These are phyloP conservation scores for Leptatherina wallacei DNA, from an alignment of 2,797 vertebrate genomes.

Conservation along the genomic window DNA sequence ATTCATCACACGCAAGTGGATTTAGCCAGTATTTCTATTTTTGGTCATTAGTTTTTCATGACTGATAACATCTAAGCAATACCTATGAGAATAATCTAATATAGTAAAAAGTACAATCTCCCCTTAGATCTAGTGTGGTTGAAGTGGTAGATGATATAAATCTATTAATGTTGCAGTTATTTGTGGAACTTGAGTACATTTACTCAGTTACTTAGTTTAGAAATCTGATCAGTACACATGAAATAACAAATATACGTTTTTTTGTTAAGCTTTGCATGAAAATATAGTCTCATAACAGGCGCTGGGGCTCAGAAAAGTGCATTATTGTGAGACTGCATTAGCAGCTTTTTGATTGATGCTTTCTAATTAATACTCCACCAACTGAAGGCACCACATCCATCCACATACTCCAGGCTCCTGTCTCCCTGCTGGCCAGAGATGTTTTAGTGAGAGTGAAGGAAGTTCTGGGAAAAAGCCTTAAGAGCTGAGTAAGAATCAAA, in stretches of 20 bases:
- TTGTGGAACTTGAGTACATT: not conserved
- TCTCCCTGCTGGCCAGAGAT: constrained; percentile 28
- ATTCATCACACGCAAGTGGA: not conserved
- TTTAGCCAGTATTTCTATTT: not conserved
- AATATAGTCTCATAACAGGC: not conserved
- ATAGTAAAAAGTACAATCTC: not conserved
- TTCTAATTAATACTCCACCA: constrained; percentile 27
- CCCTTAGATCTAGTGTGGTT: not conserved
- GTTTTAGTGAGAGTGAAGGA: constrained; percentile 9
- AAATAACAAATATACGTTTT: not conserved
- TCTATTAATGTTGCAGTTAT: not conserved
- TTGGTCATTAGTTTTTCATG: not conserved
- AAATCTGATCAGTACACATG: not conserved
- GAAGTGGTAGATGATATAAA: not conserved
- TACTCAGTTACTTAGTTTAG: not conserved
- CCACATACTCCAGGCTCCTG: constrained; percentile 11
- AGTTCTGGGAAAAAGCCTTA: constrained; percentile 23
- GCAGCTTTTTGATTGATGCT: constrained; percentile 44
- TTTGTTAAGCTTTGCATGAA: not conserved
- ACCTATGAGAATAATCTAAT: not conserved
- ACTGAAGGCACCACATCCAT: constrained; percentile 14
- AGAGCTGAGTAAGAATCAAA: constrained; percentile 44
- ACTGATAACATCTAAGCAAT: not conserved
- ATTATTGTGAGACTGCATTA: constrained; percentile 10
- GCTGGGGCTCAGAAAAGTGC: constrained; percentile 5